Conservation (phyloP, 2,113 vertebrate genomes). For the Zapus hudsonius region DNA sequence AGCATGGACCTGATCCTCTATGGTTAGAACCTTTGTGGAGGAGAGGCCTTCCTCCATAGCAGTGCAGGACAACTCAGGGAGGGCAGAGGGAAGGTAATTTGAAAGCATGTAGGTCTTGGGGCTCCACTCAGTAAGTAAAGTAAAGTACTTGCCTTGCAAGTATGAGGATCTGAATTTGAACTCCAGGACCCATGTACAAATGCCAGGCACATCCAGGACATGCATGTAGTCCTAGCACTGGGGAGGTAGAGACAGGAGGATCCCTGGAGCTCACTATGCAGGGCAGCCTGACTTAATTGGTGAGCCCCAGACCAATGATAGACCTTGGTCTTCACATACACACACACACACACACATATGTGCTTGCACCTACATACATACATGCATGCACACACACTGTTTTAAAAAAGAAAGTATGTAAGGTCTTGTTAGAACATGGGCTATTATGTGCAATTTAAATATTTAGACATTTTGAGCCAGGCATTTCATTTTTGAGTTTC, state of each 20-base stretch:
- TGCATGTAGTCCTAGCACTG: background rate
- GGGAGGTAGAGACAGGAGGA: background rate
- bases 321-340: background rate
- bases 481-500: background rate
- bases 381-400: constrained; percentile 75
- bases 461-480: background rate
- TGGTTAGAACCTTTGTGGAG: background rate
- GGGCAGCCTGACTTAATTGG: background rate
- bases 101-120: background rate
- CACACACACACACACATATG: background rate
- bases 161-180: background rate
- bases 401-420: constrained; percentile 80
- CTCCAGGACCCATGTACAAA: too few relatives aligned
- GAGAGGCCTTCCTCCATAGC: background rate
- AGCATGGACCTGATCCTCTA: background rate
- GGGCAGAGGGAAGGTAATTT: background rate
- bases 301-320: background rate
- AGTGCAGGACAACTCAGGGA: background rate
- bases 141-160: background rate
- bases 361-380: too few relatives aligned
- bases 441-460: background rate
- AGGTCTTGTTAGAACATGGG: too few relatives aligned
- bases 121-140: background rate
- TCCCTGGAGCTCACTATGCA: background rate
- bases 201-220: background rate